Percentiles rank a stretch among this genome's conserved stretches.
Conservation (phyloP, 2,888 invertebrate genomes). For the Dolichomitus sp. region DNA sequence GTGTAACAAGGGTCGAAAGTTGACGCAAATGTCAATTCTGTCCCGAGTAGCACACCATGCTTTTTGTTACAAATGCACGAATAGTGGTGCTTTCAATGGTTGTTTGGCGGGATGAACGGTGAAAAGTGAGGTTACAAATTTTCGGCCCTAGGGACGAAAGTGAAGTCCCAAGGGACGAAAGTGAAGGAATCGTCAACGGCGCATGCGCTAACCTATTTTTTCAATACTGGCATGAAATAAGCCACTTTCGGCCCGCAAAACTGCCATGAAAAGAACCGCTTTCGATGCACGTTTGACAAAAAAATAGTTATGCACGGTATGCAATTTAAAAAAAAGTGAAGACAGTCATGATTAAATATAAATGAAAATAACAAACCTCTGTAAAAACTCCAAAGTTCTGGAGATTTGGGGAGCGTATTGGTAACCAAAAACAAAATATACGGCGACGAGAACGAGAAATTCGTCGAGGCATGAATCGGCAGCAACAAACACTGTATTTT, state of each 20-base stretch:
- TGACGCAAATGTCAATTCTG: background rate
- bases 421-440: slow-evolving; percentile 26
- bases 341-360: too few relatives aligned
- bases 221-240: too few relatives aligned
- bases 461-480: slow-evolving; percentile 11
- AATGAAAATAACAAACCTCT: slow-evolving; percentile 19
- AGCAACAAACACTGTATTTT: background rate
- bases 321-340: too few relatives aligned
- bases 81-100: background rate
- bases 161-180: too few relatives aligned
- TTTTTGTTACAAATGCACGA: background rate
- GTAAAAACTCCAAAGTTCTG: slow-evolving; percentile 12
- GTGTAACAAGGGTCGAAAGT: background rate
- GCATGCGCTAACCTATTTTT: too few relatives aligned
- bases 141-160: too few relatives aligned
- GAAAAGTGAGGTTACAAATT: background rate
- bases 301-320: too few relatives aligned
- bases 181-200: too few relatives aligned
- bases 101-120: background rate
- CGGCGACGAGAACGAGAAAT: slow-evolving; percentile 24
- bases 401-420: slow-evolving; percentile 16
- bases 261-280: too few relatives aligned
- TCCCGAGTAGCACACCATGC: background rate
- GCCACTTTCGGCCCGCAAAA: too few relatives aligned
- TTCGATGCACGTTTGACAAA: too few relatives aligned